Conservation (phyloP, 2,113 vertebrate species). For the Notothenia coriiceps region DNA sequence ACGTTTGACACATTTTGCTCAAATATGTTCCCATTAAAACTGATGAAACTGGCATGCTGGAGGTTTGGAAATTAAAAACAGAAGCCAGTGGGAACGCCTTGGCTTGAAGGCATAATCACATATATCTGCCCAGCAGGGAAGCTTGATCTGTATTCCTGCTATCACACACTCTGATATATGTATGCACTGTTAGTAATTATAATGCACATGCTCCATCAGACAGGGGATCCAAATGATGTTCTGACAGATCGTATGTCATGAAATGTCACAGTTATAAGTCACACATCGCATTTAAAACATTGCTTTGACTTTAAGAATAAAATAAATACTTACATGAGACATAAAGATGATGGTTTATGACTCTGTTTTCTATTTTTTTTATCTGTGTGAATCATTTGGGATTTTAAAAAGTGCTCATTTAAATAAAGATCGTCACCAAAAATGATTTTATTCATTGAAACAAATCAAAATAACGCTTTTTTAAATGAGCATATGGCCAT, state of each 20-base stretch:
- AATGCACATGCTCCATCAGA: not conserved
- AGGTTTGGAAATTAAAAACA: conserved; percentile 49
- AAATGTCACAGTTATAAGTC: not conserved
- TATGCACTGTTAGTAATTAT: conserved; percentile 12
- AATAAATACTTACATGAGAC: no score
- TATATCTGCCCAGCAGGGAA: conserved; percentile 38
- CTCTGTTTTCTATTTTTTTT: no score
- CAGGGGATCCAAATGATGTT: not conserved
- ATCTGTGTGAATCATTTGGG: no score
- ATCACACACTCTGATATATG: conserved; percentile 5
- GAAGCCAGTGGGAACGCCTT: conserved; percentile 43
- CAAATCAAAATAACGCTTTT: not conserved
- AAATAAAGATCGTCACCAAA: not conserved
- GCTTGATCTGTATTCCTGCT: conserved; percentile 15
- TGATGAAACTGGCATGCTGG: conserved; percentile 41
- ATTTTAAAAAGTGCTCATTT: not conserved
- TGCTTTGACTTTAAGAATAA: not conserved
- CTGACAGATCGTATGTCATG: not conserved
- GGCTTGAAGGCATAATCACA: conserved; percentile 43
- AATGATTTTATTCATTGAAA: not conserved
- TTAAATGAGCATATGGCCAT: not conserved
- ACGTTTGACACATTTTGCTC: not conserved
- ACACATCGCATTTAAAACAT: conserved; percentile 9
- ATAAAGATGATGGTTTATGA: no score
- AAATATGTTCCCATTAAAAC: conserved; percentile 15